These are phyloP conservation scores for Drosophila orosa DNA, from an alignment of 1,140 invertebrate species.

Conservation along the genomic window DNA sequence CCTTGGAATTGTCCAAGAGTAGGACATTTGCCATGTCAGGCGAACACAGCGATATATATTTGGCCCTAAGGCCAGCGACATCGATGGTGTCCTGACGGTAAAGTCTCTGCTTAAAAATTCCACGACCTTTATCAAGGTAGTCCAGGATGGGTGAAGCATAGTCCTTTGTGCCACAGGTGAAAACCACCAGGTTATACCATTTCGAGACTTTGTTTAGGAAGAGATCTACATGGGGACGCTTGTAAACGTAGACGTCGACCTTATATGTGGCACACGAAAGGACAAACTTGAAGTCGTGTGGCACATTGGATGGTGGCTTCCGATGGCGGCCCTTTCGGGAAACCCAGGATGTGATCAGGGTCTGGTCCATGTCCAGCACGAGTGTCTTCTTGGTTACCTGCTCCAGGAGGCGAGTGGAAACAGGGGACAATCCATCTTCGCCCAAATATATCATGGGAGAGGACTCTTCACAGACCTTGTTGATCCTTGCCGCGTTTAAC, in stretches of 20 bases:
- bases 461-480: conserved; percentile 14
- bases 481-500: background rate
- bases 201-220: conserved; percentile 53
- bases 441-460: conserved; percentile 27
- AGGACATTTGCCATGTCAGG: conserved; percentile 34
- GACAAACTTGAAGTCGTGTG: conserved; percentile 28
- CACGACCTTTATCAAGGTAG: conserved; percentile 41
- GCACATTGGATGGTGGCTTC: background rate
- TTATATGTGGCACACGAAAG: background rate
- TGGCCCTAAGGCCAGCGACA: conserved; percentile 23
- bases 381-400: conserved; percentile 49
- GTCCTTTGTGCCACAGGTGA: conserved; percentile 23
- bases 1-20: conserved; percentile 40
- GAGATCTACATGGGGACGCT: conserved; percentile 56
- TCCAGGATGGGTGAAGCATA: conserved; percentile 52
- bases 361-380: conserved; percentile 60
- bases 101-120: conserved; percentile 24
- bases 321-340: accelerated
- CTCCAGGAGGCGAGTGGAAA: conserved; percentile 32
- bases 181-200: conserved; percentile 60
- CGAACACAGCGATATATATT: conserved; percentile 23
- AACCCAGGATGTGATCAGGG: conserved; percentile 33
- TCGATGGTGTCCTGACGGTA: conserved; percentile 48
- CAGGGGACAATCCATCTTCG: conserved; percentile 9
- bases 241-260: conserved; percentile 38